Base-by-base conservation (phyloP, 2,888 invertebrate species). In the Volucella inanis region DNA sequence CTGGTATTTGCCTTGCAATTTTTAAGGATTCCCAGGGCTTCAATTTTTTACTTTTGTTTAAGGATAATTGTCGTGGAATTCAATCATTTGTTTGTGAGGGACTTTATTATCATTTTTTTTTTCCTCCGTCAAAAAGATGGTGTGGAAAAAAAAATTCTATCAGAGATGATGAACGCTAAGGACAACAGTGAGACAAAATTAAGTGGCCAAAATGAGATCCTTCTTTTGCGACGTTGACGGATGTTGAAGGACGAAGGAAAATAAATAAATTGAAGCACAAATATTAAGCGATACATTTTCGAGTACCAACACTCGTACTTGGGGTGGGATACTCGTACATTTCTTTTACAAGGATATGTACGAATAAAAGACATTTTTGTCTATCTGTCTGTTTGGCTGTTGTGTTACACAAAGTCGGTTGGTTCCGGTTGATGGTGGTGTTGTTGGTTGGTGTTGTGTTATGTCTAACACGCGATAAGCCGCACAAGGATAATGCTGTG, bases 1-100 rank as follows among this genome's bases (percentile, higher is more conserved):
- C 22, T 38, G 65, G 55, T 85, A 81, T 85, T 85, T 85, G 81
- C 81, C 62, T 72, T 85, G 71, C 61, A 76, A 81, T 85, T 81
- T 81, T 85, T 72, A 61, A 81, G 71, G 75, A 84, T 84, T 83
- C 59, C 57, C n/a, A 1, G 49, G 39, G 50, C 57, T 31, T 31
- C 15, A 45, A 45, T 45, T 15, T 14, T 4, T 22, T 39, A 50
- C 41, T 18, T 14, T 8, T 54, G 2, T 11, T 3, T 10, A 12
- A 43, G 3, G 14, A 77, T 54, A 61, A 70, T 70, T 54, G 50
- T 62, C 39, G 45, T 45, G 31, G 6, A 43, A 45, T 72, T 45
- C 50, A 52, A 59, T 49, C 57, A 49, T 22, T 50, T 49, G 49
- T 71, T 49, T 52, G 15, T 41, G 50, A 3, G 6, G 31, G 31